Percentiles rank a stretch among this genome's conserved stretches.
Conservation (phyloP, 30 jellyfish, hydroid and myxozoan genomes). For the Aurelia aurita region DNA sequence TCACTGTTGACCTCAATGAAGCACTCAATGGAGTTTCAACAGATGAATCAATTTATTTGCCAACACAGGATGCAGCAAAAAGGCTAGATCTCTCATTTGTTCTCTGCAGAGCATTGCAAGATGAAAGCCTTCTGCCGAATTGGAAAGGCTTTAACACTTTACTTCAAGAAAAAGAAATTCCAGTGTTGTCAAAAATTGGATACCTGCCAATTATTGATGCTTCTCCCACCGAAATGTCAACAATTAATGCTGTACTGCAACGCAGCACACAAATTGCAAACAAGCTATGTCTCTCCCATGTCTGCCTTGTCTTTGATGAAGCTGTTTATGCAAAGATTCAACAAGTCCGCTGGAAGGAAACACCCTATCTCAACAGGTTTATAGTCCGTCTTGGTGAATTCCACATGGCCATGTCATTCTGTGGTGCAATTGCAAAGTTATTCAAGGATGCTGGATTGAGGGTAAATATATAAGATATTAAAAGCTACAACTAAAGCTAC, state of each 20-base stretch:
- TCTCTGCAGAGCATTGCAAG: conserved; percentile 5
- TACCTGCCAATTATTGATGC: conserved; percentile 44
- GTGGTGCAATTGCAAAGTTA: conserved; percentile 23
- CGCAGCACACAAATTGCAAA: conserved; percentile 36
- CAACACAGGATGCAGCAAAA: conserved; percentile 2
- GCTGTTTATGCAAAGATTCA: conserved; percentile 51
- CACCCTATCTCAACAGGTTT: conserved; percentile 3
- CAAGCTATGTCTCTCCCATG: conserved; percentile 3
- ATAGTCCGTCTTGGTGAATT: conserved; percentile 28
- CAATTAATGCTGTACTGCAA: conserved; percentile 12
- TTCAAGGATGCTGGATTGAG: conserved; percentile 24
- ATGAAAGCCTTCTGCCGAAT: conserved; percentile 6
- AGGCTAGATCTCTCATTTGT: conserved; percentile 34
- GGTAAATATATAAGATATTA: not conserved
- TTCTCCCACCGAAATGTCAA: conserved; percentile 5
- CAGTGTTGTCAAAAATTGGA: conserved; percentile 25
- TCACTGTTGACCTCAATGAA: conserved; percentile 25
- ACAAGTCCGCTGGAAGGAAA: conserved; percentile 48
- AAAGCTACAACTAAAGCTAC: too few relatives aligned
- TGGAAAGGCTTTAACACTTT: conserved; percentile 61
- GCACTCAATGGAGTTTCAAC: conserved; percentile 8
- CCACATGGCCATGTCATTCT: too few relatives aligned
- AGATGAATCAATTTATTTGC: not conserved
- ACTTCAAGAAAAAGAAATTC: conserved; percentile 11
- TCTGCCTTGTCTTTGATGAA: conserved; percentile 43